Base-by-base conservation (phyloP, 1,140 invertebrate genomes). In the Harpegnathos saltator region DNA sequence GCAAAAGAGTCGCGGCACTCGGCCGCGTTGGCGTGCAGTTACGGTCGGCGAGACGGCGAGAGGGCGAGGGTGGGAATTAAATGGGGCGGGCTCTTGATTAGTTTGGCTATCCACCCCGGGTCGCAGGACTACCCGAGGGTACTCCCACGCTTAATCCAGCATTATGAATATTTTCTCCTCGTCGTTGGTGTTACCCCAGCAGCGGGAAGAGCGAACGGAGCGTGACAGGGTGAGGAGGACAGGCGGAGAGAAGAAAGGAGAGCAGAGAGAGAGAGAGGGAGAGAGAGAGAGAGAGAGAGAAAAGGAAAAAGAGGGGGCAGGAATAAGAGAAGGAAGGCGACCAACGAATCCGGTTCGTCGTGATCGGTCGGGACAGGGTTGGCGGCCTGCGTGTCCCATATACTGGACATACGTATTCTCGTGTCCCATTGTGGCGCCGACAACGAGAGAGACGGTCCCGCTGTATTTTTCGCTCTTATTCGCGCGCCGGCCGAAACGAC, bases 151-250 rank as follows among this genome's bases (percentile, higher is more conserved):
- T 91, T 91, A 91, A 91, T 91, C 90, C 89, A 85, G 89, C 88
- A 91, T 91, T 91, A 91, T 91, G 91, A 91, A 91, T 91, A 91
- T 91, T 91, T 89, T 86, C 90, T 89, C 84, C 59, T 90, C 69
- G 78, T 88, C 86, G 44, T 59, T 58, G 50, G 59, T 22, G 62
- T 65, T 52, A 68, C 63, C 69, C 75, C 71, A 59, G 29, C 65
- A 22, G 29, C 22, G 65, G 17, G 22, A 61, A 58, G 77, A 80
- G 17, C 22, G 65, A 33, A 38, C 5, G 68, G 22, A 29, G 38
- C 17, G 58, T 14, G 72, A 68, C 7, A n/a, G 38, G 29, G 38
- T 11, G 0, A 71, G 38, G 17, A 58, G 56, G 62, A 73, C 66
- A 7, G 38, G 14, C 15, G 62, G 24, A 68, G 7, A 48, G 61